Evolutionary conservation across 1,140 invertebrate genomes (phyloP).

Genomic region (Yoshiicerus persimilis): DNA sequence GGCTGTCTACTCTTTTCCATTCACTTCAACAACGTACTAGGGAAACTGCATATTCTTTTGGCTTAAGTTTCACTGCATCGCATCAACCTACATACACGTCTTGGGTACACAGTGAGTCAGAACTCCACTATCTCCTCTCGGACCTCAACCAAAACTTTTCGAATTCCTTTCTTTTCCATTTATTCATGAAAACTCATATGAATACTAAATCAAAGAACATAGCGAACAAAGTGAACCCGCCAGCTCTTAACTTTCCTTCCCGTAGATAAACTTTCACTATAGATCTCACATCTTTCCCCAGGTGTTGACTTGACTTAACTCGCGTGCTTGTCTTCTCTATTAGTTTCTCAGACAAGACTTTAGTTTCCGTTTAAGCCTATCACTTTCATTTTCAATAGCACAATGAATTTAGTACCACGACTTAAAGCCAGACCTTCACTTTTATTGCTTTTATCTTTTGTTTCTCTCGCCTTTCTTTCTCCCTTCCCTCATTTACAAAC

Average conservation of each 20-base stretch:
- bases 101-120: neutral
- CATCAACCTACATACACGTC: neutral
- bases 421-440: neutral
- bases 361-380: neutral
- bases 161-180: neutral
- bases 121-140: neutral
- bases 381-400: neutral
- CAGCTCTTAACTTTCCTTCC: slow-evolving; percentile 8
- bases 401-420: neutral
- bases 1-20: neutral
- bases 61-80: neutral
- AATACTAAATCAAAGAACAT: slow-evolving; percentile 4
- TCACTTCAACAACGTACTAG: neutral
- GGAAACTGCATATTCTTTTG: neutral
- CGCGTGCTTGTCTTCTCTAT: neutral
- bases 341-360: neutral
- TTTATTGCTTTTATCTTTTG: neutral
- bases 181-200: neutral
- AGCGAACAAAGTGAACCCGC: neutral
- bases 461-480: neutral
- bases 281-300: neutral
- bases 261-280: neutral
- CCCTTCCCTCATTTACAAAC: neutral
- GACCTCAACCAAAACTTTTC: neutral
- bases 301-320: neutral